phyloP scores from a whole-genome alignment of 2,888 invertebrate species.

The Oasisia sp. region DNA sequence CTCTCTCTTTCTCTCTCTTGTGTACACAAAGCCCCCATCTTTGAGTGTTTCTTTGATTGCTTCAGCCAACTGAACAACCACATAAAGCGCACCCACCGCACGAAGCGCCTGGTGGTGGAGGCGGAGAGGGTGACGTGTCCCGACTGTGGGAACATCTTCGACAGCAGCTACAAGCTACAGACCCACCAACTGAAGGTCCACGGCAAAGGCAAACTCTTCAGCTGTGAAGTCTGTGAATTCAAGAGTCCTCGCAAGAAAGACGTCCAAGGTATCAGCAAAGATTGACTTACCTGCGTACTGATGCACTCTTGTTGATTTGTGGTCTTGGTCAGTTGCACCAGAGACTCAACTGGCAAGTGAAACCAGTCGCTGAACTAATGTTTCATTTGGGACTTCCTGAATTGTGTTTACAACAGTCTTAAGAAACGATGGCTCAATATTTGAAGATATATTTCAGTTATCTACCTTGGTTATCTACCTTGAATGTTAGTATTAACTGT shows the following conservation, averaged over 20 bases:
- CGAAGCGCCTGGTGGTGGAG: not conserved
- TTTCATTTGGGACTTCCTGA: too few species aligned
- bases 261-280: constrained; percentile 39
- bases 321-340: too few species aligned
- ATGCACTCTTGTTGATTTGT: not conserved
- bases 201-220: constrained; percentile 40
- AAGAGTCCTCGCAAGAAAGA: constrained; percentile 44
- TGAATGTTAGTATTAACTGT: not conserved
- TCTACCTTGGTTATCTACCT: not conserved
- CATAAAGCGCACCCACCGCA: constrained; percentile 27
- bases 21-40: not conserved
- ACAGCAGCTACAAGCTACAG: constrained; percentile 30
- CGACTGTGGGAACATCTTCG: constrained; percentile 22
- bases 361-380: too few species aligned
- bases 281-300: not conserved
- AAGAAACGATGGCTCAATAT: too few species aligned
- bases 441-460: too few species aligned
- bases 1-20: not conserved
- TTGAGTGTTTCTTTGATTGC: not conserved
- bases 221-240: constrained; percentile 40
- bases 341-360: too few species aligned
- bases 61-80: constrained; percentile 34
- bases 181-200: constrained; percentile 40
- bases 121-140: not conserved
- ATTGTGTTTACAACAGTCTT: too few species aligned